Conservation (phyloP, 1,140 invertebrate genomes). For the Conus betulinus region DNA sequence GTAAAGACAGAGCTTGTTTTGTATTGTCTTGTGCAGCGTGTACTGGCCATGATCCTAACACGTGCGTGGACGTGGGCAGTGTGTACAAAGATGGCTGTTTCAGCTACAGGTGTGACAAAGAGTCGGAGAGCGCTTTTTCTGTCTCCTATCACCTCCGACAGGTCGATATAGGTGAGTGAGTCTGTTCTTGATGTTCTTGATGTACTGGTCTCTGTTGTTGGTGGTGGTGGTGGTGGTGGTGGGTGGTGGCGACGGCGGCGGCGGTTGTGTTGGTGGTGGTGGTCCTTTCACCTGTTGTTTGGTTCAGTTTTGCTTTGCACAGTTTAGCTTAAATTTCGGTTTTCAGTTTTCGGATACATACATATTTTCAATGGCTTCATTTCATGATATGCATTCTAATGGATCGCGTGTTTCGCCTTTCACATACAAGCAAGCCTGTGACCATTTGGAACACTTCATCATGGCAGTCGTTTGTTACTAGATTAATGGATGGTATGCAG, state of each 20-base stretch:
- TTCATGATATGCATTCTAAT: too few relatives aligned
- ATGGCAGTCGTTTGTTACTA: too few relatives aligned
- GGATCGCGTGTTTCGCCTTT: too few relatives aligned
- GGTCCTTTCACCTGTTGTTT: too few relatives aligned
- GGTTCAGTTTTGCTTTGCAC: too few relatives aligned
- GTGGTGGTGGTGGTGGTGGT: neutral
- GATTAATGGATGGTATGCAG: too few relatives aligned
- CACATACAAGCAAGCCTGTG: too few relatives aligned
- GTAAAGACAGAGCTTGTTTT: neutral
- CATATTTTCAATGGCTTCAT: too few relatives aligned
- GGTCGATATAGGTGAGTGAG: neutral
- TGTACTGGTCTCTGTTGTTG: neutral
- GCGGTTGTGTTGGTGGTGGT: neutral
- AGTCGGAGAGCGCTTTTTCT: neutral
- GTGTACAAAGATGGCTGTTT: neutral
- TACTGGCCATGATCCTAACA: neutral
- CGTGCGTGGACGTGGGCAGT: conserved; percentile 17
- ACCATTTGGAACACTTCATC: too few relatives aligned
- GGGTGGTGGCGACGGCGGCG: too few relatives aligned
- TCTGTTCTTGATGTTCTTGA: neutral
- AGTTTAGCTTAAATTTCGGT: too few relatives aligned
- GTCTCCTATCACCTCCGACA: conserved; percentile 17
- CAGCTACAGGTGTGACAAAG: conserved; percentile 10
- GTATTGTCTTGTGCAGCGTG: neutral
- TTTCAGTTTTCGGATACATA: too few relatives aligned